Percentiles rank a stretch among this genome's conserved stretches.
Conservation (phyloP, 2,797 vertebrate species). For the Sebastes diploproa region DNA sequence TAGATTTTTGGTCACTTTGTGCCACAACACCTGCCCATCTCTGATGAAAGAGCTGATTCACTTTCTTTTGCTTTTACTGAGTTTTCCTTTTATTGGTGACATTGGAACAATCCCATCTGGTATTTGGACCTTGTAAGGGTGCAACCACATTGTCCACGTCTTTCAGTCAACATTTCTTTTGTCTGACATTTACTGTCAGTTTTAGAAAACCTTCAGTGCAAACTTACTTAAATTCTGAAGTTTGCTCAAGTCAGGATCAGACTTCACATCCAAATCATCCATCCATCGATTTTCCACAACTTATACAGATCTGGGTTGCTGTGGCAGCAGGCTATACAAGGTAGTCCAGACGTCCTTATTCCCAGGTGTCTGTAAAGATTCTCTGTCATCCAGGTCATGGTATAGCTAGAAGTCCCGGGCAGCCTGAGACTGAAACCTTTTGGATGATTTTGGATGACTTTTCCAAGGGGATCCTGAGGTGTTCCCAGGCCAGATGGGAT, state of each 20-base stretch:
- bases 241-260: not conserved
- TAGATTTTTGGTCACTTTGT: slow-evolving; percentile 38
- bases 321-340: not conserved
- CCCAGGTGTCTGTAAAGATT: not conserved
- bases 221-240: not conserved
- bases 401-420: not conserved
- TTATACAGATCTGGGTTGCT: not conserved
- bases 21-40: slow-evolving; percentile 21
- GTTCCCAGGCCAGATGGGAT: not conserved
- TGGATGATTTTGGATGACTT: not conserved
- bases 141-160: not conserved
- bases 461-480: not conserved
- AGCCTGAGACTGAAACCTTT: not conserved
- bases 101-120: not conserved
- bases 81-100: not conserved
- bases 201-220: not conserved
- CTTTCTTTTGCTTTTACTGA: not conserved
- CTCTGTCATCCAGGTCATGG: not conserved
- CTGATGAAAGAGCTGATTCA: not conserved
- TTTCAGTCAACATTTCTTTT: not conserved
- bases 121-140: not conserved
- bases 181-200: not conserved
- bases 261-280: not conserved
- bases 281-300: not conserved
- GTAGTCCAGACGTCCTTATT: not conserved